Percentiles rank a stretch among this genome's conserved stretches.
These are phyloP conservation scores for Heliconius melpomene DNA, from an alignment of 1,140 invertebrate species.

Conservation along the genomic window DNA sequence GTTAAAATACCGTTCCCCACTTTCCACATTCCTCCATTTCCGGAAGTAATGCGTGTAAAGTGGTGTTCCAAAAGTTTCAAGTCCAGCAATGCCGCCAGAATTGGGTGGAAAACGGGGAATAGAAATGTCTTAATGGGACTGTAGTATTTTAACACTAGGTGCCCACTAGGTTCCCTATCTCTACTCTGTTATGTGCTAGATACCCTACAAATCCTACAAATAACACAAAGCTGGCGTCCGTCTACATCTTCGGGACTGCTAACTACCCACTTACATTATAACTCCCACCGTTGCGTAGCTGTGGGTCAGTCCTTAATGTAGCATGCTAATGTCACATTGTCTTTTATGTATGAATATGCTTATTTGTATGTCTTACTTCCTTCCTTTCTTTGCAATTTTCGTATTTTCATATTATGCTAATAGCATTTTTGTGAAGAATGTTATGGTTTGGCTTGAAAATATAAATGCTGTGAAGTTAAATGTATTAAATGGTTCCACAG, in stretches of 20 bases:
- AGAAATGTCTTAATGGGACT: too few species aligned
- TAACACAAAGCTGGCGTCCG: neutral
- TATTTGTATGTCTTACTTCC: neutral
- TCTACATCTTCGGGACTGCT: neutral
- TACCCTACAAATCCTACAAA: too few species aligned
- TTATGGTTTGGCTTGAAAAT: neutral
- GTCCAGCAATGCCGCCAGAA: too few species aligned
- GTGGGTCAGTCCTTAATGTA: slow-evolving; percentile 25
- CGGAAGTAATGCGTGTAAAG: too few species aligned
- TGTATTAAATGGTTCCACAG: neutral
- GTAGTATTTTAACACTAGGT: too few species aligned
- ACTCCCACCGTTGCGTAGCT: slow-evolving; percentile 31
- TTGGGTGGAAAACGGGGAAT: too few species aligned
- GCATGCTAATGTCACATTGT: slow-evolving; percentile 19
- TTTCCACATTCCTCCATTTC: too few species aligned
- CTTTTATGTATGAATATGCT: neutral
- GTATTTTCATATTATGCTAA: neutral
- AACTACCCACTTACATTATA: slow-evolving; percentile 34
- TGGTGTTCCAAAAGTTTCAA: too few species aligned
- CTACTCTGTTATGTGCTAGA: too few species aligned
- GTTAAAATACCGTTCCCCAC: too few species aligned
- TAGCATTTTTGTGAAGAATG: slow-evolving; percentile 2
- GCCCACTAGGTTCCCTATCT: too few species aligned
- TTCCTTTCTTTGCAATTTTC: neutral
- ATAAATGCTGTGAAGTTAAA: neutral